phyloP scores from a whole-genome alignment of 1,140 invertebrate genomes.

The Bombus picipes region DNA sequence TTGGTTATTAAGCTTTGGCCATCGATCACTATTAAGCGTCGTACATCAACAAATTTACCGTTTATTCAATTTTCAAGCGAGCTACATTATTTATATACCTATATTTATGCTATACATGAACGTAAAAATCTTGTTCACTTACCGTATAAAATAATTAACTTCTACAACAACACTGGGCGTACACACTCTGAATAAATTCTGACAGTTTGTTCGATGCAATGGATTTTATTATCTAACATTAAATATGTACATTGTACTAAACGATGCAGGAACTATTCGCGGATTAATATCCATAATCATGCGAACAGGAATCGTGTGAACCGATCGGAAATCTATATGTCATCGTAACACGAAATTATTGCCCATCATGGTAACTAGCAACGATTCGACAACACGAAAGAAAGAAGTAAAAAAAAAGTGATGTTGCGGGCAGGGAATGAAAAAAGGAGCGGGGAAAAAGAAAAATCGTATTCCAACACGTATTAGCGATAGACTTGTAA shows the following conservation, averaged over 20 bases:
- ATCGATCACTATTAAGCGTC: too few relatives aligned
- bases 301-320: background rate
- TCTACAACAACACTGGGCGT: too few relatives aligned
- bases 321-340: background rate
- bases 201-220: too few relatives aligned
- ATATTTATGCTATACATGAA: too few relatives aligned
- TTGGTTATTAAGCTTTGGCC: too few relatives aligned
- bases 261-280: background rate
- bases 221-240: too few relatives aligned
- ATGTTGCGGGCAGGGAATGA: background rate
- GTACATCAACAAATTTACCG: too few relatives aligned
- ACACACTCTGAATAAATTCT: too few relatives aligned
- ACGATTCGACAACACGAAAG: background rate
- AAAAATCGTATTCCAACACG: conserved; percentile 55
- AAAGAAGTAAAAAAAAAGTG: background rate
- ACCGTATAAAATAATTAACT: too few relatives aligned
- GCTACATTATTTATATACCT: too few relatives aligned
- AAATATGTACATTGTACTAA: background rate
- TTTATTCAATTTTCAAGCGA: too few relatives aligned
- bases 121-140: too few relatives aligned
- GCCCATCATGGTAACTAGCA: background rate
- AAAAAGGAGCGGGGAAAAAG: conserved; percentile 28
- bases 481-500: conserved; percentile 68
- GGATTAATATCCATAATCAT: background rate
- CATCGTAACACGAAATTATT: background rate